Percentiles rank a stretch among this genome's conserved stretches.
phyloP scores from a whole-genome alignment of 2,113 vertebrate species.

The Alligator sinensis region DNA sequence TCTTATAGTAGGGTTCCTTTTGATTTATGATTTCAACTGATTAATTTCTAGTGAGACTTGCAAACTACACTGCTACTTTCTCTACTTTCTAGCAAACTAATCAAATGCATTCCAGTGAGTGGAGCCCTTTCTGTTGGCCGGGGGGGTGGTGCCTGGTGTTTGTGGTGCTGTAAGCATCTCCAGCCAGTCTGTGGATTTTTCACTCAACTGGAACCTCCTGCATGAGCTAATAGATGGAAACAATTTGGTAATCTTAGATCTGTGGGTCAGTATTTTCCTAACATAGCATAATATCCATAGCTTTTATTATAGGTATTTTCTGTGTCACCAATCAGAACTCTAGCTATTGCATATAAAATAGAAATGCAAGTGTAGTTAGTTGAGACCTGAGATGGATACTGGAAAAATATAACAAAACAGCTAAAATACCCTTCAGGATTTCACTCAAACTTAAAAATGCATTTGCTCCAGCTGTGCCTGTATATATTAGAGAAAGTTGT shows the following conservation, averaged over 20 bases:
- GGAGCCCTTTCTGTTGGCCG: neutral
- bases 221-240: neutral
- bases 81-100: neutral
- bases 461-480: neutral
- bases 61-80: neutral
- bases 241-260: neutral
- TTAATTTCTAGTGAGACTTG: neutral
- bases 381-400: neutral
- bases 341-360: neutral
- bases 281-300: neutral
- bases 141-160: fast-evolving
- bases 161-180: neutral
- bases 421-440: neutral
- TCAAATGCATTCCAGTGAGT: neutral
- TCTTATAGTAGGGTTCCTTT: neutral
- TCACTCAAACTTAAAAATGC: neutral
- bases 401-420: neutral
- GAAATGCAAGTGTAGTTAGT: neutral
- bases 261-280: neutral
- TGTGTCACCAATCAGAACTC: neutral
- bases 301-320: neutral
- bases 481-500: neutral
- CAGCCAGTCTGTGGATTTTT: neutral
- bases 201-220: neutral
- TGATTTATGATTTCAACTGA: neutral